A percentile compares a stretch with the other conserved stretches of the same genome.
These are phyloP conservation scores for Magallana angulata DNA, from an alignment of 1,140 invertebrate genomes.

Conservation along the genomic window DNA sequence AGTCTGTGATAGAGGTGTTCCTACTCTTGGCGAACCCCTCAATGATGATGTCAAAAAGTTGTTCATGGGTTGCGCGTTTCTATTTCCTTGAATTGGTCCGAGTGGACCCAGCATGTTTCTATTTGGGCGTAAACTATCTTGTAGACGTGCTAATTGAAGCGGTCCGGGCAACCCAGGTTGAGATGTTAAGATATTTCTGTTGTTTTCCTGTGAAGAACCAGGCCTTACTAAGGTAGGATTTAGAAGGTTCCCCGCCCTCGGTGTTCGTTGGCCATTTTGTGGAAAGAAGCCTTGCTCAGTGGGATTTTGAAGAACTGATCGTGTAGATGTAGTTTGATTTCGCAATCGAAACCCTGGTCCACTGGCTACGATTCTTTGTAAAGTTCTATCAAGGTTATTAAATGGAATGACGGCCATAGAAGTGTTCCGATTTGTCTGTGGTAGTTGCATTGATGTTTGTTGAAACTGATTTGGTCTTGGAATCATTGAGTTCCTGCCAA, in stretches of 20 bases:
- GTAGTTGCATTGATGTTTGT: slow-evolving; percentile 4
- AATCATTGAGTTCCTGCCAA: neutral
- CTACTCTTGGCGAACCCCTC: neutral
- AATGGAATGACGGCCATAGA: slow-evolving; percentile 7
- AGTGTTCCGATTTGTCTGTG: slow-evolving; percentile 15
- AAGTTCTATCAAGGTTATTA: slow-evolving; percentile 5
- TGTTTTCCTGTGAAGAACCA: neutral
- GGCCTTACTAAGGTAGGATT: neutral
- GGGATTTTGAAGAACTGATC: neutral
- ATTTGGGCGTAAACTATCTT: neutral
- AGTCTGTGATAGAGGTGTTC: neutral
- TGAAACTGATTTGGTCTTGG: slow-evolving; percentile 15
- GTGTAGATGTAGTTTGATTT: neutral
- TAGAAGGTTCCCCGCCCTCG: neutral
- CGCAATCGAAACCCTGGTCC: neutral
- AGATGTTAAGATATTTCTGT: neutral
- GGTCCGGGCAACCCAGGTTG: neutral
- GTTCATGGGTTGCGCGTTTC: neutral
- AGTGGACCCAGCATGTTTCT: slow-evolving; percentile 19
- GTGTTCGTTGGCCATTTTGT: neutral
- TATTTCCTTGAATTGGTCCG: slow-evolving; percentile 2
- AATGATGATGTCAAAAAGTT: neutral
- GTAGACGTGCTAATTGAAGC: neutral
- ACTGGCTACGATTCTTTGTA: neutral
- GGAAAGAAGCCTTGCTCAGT: neutral